Conservation (phyloP, 1,140 invertebrate species). For the Trachymyrmex cornetzi region DNA sequence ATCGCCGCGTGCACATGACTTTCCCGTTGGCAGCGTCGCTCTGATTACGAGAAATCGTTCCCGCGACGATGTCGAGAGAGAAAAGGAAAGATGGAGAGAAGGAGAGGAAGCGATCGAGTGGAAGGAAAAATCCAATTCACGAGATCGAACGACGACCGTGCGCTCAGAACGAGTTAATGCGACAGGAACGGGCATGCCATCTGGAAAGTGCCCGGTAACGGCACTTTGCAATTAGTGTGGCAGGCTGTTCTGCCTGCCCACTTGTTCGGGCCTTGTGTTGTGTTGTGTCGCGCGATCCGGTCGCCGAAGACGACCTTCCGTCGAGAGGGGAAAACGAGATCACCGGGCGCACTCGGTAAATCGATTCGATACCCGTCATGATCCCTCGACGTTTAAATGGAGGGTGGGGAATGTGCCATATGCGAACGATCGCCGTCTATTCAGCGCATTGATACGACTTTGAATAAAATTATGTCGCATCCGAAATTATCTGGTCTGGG, state of each 20-base stretch:
- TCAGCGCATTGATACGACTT: background rate
- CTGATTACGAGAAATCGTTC: conserved; percentile 17
- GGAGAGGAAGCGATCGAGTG: background rate
- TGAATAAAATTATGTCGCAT: conserved; percentile 33
- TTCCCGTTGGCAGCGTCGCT: background rate
- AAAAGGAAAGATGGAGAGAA: background rate
- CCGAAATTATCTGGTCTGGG: conserved; percentile 41
- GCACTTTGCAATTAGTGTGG: conserved; percentile 78
- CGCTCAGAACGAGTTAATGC: conserved; percentile 54
- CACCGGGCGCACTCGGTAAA: conserved; percentile 44
- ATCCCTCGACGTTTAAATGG: background rate
- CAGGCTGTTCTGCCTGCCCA: conserved; percentile 49
- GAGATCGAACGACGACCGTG: conserved; percentile 31
- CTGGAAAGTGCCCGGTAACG: conserved; percentile 80
- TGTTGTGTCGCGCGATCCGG: conserved; percentile 58
- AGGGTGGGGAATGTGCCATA: conserved; percentile 38
- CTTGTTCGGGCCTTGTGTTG: conserved; percentile 56
- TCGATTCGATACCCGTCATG: conserved; percentile 35
- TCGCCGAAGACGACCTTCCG: conserved; percentile 72
- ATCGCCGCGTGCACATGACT: conserved; percentile 26
- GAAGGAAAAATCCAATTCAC: conserved; percentile 40
- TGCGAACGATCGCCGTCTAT: conserved; percentile 26
- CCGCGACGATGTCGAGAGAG: background rate
- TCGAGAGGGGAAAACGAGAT: conserved; percentile 70
- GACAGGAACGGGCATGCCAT: conserved; percentile 77